Evolutionary conservation across 1,140 invertebrate species (phyloP), one percentile per base, ranked within the genome.

Genomic region (Diuraphis noxia): DNA sequence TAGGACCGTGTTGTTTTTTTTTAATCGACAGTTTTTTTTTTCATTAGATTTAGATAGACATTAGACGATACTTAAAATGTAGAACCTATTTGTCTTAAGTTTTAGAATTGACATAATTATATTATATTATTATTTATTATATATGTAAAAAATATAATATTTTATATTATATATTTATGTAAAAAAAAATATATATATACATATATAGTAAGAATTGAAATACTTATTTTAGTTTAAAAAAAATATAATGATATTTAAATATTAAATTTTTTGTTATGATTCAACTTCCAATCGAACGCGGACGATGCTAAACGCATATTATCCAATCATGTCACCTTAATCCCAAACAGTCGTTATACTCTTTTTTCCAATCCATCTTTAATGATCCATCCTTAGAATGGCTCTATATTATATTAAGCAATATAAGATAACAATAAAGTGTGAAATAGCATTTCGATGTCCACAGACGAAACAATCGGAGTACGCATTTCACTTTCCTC

Each of bases 211-310:
- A 77, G 36, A 43, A 91, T 34, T 91, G 89, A 91, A 91, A 56
- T 91, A 91, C 89, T 91, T 91, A 91, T 91, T 91, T 91, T 91
- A 81, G 89, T 81, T 91, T 49, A 91, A 91, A 77, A 91, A 79
- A 52, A 79, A 77, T 79, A 90, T 46, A 77, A 89, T 34, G 43
- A 40, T 43, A 77, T 89, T 88, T 77, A 43, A 63, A 77, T 89
- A 77, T 72, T 43, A 34, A 41, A 89, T 88, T 72, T 56, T 52
- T 88, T 1, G 52, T 88, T 49, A 41, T 63, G 1, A 81, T 38
- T 38, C 38, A 40, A 72, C 34, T 72, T 72, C 56, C 30, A 19
- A n/a, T n/a, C 13, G 30, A 63, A n/a, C 2, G 19, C 2, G 19
- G 46, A 46, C 46, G 17, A 19, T 46, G 46, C 17, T 1, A 46